Percentiles rank a stretch among this genome's conserved stretches.
These are phyloP conservation scores for Catharus minimus DNA, from an alignment of 2,113 vertebrate species.

Conservation along the genomic window DNA sequence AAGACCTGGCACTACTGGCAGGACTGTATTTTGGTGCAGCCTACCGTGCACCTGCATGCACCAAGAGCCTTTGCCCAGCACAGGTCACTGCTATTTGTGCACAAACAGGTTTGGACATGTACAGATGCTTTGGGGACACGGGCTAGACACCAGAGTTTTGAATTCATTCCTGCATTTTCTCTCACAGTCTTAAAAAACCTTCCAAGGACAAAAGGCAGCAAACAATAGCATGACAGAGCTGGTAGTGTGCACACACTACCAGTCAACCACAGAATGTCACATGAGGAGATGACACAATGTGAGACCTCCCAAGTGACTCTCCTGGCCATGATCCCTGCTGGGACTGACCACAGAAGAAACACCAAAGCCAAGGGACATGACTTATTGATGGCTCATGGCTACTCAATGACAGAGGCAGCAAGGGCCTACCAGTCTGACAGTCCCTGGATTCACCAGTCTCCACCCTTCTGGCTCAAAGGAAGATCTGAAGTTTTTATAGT, in stretches of 20 bases:
- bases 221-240: neutral
- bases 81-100: neutral
- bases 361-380: neutral
- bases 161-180: neutral
- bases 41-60: accelerated
- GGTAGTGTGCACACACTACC: neutral
- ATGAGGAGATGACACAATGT: neutral
- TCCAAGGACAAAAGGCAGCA: neutral
- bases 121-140: accelerated
- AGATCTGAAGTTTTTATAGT: neutral
- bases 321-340: neutral
- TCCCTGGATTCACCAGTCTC: neutral
- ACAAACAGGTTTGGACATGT: neutral
- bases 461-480: neutral
- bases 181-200: neutral
- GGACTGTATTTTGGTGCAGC: neutral
- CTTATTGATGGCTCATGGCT: neutral
- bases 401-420: neutral
- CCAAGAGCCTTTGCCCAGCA: neutral
- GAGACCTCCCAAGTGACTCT: neutral
- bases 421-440: neutral
- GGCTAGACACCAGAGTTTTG: neutral
- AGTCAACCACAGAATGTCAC: neutral
- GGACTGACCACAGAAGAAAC: neutral
- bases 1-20: neutral